A percentile compares a stretch with the other conserved stretches of the same genome.
These are phyloP conservation scores for Odontamblyopus rebecca DNA, from an alignment of 2,797 vertebrate genomes.

Conservation along the genomic window DNA sequence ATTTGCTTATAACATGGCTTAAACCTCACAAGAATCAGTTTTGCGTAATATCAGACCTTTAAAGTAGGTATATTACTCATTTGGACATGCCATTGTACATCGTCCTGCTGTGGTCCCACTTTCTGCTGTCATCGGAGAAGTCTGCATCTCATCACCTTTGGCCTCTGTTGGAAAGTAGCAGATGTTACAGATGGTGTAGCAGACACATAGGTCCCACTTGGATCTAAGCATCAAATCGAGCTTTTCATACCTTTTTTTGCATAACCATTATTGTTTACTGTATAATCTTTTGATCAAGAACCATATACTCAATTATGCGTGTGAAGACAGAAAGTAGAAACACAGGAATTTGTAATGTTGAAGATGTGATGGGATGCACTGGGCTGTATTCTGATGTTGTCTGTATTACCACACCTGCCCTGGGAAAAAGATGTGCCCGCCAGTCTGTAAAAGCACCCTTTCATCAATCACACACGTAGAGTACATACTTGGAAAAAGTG, in stretches of 20 bases:
- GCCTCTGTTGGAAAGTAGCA: constrained; percentile 50
- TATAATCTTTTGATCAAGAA: too few species aligned
- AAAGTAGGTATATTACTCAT: constrained; percentile 13
- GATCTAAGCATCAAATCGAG: background rate
- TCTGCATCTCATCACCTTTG: constrained; percentile 53
- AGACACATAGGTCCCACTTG: constrained; percentile 26
- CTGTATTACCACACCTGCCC: too few species aligned
- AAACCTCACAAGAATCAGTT: too few species aligned
- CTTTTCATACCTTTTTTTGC: background rate
- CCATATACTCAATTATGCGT: too few species aligned
- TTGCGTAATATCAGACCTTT: too few species aligned
- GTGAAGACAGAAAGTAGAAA: too few species aligned
- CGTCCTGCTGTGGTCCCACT: constrained; percentile 20
- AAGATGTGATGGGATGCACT: background rate
- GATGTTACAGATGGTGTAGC: constrained; percentile 56
- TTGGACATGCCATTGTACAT: constrained; percentile 12
- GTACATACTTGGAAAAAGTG: too few species aligned
- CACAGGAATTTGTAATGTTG: background rate
- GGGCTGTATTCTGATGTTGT: background rate
- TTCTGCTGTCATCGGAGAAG: constrained; percentile 39
- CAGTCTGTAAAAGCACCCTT: too few species aligned
- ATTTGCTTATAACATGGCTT: too few species aligned
- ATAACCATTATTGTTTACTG: background rate
- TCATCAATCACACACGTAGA: too few species aligned
- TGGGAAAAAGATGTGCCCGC: too few species aligned